phyloP scores from a whole-genome alignment of 2,113 vertebrate species.

The Chloropsis cyanopogon region DNA sequence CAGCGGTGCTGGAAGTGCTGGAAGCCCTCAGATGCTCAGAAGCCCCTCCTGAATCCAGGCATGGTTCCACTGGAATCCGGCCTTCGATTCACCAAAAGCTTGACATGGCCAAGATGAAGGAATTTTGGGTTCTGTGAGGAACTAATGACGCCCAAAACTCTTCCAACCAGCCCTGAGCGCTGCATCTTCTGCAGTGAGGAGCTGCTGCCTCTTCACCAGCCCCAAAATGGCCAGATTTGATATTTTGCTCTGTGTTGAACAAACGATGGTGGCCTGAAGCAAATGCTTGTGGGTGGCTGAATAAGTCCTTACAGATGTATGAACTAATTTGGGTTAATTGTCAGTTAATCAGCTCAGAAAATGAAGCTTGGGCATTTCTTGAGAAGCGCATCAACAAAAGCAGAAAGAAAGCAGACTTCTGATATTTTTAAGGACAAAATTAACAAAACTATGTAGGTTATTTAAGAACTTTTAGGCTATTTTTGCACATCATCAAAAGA shows the following conservation, averaged over 20 bases:
- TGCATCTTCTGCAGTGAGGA: background rate
- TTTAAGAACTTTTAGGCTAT: background rate
- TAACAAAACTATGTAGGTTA: background rate
- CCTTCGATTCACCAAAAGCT: background rate
- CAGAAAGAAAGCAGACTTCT: background rate
- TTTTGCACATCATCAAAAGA: background rate
- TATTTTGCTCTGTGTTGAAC: background rate
- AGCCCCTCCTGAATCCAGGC: slow-evolving; percentile 20
- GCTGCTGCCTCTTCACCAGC: background rate
- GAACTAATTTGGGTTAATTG: slow-evolving; percentile 18
- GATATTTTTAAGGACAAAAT: background rate
- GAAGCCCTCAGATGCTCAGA: background rate
- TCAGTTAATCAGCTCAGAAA: slow-evolving; percentile 18
- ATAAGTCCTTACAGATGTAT: background rate
- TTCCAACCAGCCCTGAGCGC: background rate
- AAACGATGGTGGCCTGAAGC: background rate
- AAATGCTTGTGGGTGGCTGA: slow-evolving; percentile 13
- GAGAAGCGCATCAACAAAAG: background rate
- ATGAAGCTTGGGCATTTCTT: background rate
- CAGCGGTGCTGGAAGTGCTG: background rate
- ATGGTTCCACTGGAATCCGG: background rate
- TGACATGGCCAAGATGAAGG: background rate
- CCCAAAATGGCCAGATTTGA: background rate
- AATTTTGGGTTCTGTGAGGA: background rate
- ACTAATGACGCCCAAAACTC: background rate